A percentile compares a stretch with the other conserved stretches of the same genome.
Conservation (phyloP, 2,797 vertebrate species). For the Pampus argenteus region DNA sequence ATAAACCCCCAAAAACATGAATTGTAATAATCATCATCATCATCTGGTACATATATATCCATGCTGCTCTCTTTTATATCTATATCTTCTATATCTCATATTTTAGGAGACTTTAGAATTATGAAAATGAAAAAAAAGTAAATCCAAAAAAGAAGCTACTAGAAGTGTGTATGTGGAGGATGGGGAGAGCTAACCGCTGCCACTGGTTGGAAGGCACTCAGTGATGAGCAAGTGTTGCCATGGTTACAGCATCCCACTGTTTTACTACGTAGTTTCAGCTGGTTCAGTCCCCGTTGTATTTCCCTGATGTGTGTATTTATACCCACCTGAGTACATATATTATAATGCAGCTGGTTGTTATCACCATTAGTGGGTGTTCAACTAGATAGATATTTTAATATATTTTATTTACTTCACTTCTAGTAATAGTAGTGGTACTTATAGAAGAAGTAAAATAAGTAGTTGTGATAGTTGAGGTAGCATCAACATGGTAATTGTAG, state of each 20-base stretch:
- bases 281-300: not conserved
- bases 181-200: conserved; percentile 3
- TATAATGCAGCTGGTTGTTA: not conserved
- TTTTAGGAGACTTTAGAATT: no score
- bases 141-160: not conserved
- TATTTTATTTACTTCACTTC: not conserved
- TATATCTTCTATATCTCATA: no score
- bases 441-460: not conserved
- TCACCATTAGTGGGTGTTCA: not conserved
- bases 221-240: conserved; percentile 42
- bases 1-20: no score
- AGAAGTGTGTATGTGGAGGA: not conserved
- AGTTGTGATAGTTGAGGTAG: not conserved
- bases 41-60: no score
- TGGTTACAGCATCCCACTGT: conserved; percentile 52
- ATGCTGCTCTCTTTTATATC: no score
- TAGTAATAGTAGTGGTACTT: no score
- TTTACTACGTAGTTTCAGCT: conserved; percentile 7
- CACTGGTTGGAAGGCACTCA: conserved; percentile 7
- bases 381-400: not conserved
- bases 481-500: not conserved
- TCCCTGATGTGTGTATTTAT: conserved; percentile 6
- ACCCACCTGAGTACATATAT: not conserved
- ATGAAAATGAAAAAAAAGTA: no score
- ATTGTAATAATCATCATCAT: no score